Evolutionary conservation across 2,113 vertebrate genomes (phyloP).

Genomic region (Conger conger): DNA sequence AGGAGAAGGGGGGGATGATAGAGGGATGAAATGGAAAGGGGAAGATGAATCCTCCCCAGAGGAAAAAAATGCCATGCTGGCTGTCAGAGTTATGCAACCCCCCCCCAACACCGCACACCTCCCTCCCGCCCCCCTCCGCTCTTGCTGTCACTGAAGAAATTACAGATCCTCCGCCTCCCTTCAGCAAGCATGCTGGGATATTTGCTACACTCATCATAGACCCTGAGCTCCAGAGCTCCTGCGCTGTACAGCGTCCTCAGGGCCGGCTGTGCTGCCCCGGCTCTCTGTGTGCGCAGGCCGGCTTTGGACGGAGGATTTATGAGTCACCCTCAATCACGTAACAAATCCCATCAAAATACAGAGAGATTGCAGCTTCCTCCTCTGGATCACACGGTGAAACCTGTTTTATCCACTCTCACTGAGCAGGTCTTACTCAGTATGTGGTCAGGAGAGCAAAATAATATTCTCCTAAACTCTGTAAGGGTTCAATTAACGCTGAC

Average conservation of each 20-base stretch:
- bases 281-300: not conserved
- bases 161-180: not conserved
- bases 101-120: not conserved
- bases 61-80: slow-evolving; percentile 32
- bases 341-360: too few species aligned
- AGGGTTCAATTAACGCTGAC: too few species aligned
- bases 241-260: not conserved
- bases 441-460: too few species aligned
- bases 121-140: not conserved
- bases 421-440: too few species aligned
- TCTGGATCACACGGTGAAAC: too few species aligned
- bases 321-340: too few species aligned
- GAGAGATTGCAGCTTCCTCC: too few species aligned
- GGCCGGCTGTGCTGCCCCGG: not conserved
- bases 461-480: too few species aligned
- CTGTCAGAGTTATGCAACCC: not conserved
- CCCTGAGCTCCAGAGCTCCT: not conserved
- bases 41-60: slow-evolving; percentile 38
- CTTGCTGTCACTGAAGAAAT: slow-evolving; percentile 3
- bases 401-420: too few species aligned
- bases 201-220: not conserved
- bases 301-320: too few species aligned
- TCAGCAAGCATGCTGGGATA: not conserved
- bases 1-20: slow-evolving; percentile 43
- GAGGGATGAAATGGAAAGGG: slow-evolving; percentile 34